These are phyloP conservation scores for Taenaris catops DNA, from an alignment of 2,888 invertebrate genomes.

Conservation along the genomic window DNA sequence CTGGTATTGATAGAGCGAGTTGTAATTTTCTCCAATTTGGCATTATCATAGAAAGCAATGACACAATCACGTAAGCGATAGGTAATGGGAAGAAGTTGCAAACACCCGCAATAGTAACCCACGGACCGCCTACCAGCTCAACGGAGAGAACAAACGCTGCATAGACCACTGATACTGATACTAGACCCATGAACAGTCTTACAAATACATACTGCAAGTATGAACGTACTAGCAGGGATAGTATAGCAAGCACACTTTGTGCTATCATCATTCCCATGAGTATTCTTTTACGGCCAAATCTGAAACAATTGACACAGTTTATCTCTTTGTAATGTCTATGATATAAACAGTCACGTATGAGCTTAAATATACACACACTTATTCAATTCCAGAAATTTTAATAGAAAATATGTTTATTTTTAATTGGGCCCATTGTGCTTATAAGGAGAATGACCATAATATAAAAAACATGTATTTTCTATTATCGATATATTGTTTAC, in stretches of 20 bases:
- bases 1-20: conserved; percentile 85
- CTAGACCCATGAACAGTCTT: conserved; percentile 85
- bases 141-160: conserved; percentile 89
- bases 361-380: too few species aligned
- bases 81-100: conserved; percentile 90
- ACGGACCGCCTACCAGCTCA: conserved; percentile 88
- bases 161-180: conserved; percentile 90
- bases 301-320: too few species aligned
- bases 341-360: too few species aligned
- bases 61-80: conserved; percentile 86
- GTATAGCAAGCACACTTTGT: conserved; percentile 83
- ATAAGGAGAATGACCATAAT: too few species aligned
- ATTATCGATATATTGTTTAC: too few species aligned
- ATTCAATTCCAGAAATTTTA: too few species aligned
- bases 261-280: conserved; percentile 85
- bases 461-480: too few species aligned
- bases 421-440: too few species aligned
- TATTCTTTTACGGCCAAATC: conserved; percentile 87
- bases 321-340: too few species aligned
- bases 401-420: too few species aligned
- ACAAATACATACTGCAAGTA: conserved; percentile 85
- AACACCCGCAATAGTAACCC: conserved; percentile 89
- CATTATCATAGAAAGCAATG: conserved; percentile 84
- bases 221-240: conserved; percentile 85
- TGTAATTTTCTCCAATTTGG: conserved; percentile 87